Evolutionary conservation across 1,140 invertebrate genomes (phyloP).

Genomic region (Orius insidiosus): DNA sequence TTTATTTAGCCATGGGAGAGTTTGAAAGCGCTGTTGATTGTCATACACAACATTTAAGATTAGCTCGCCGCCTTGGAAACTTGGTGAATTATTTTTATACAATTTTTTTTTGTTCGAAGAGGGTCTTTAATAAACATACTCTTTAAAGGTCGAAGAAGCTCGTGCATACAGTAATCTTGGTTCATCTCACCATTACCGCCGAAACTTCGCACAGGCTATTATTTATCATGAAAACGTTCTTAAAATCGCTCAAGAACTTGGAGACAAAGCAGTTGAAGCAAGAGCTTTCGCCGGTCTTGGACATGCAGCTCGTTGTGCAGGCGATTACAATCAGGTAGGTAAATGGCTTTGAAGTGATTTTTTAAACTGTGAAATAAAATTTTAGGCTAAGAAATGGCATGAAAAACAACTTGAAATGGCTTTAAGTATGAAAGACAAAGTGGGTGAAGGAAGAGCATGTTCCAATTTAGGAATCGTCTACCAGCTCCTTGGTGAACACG

Average conservation of each 20-base stretch:
- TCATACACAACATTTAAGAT: constrained; percentile 84
- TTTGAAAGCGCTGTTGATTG: constrained; percentile 91
- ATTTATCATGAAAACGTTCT: constrained; percentile 87
- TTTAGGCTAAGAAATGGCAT: constrained; percentile 82
- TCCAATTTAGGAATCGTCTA: constrained; percentile 88
- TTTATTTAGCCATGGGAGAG: constrained; percentile 90
- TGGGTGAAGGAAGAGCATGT: constrained; percentile 81
- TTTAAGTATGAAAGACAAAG: constrained; percentile 73
- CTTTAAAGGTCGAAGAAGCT: constrained; percentile 65
- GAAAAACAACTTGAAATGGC: constrained; percentile 86
- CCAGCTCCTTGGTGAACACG: constrained; percentile 73
- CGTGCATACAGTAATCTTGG: constrained; percentile 87
- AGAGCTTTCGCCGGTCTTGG: constrained; percentile 87
- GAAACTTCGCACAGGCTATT: constrained; percentile 85
- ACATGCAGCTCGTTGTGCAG: constrained; percentile 62
- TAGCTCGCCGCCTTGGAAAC: constrained; percentile 75
- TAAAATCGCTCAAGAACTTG: constrained; percentile 72
- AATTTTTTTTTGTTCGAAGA: not conserved
- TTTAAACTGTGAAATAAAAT: no score
- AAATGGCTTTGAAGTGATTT: not conserved
- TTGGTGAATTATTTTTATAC: constrained; percentile 31
- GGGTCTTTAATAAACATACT: not conserved
- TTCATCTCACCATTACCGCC: constrained; percentile 81
- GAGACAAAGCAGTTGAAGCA: constrained; percentile 81
- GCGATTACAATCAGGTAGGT: constrained; percentile 21